A percentile compares a stretch with the other conserved stretches of the same genome.
These are phyloP conservation scores for Glyptemys insculpta DNA, from an alignment of 2,797 vertebrate genomes.

Conservation along the genomic window DNA sequence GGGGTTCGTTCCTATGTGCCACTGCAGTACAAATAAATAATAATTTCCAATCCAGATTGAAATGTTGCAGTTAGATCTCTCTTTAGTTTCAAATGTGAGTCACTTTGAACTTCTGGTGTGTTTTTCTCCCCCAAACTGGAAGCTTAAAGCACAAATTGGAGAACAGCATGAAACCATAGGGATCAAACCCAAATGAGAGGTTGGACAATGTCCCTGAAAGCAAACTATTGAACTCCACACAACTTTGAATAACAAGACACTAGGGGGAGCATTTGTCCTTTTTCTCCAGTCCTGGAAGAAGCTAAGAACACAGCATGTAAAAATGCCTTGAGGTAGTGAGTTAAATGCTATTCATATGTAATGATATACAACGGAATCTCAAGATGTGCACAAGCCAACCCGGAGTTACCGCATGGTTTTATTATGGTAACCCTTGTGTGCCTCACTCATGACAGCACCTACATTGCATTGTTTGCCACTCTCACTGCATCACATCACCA, in stretches of 20 bases:
- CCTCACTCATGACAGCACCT: rapidly evolving
- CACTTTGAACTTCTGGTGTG: neutral
- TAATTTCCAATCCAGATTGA: neutral
- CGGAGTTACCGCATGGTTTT: neutral
- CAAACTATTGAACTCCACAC: neutral
- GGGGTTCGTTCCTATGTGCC: neutral
- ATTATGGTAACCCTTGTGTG: neutral
- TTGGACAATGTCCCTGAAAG: neutral
- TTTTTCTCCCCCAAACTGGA: neutral
- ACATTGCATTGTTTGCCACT: neutral
- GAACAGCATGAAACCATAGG: neutral
- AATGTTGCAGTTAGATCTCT: neutral
- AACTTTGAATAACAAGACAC: neutral
- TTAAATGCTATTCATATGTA: conserved; percentile 16
- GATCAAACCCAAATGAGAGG: neutral
- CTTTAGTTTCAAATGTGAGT: neutral
- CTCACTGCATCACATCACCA: neutral
- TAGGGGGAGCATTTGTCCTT: conserved; percentile 64
- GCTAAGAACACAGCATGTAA: neutral
- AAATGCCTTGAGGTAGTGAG: neutral
- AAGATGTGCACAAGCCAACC: neutral
- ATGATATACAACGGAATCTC: neutral
- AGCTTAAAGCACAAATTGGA: neutral
- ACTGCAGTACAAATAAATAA: neutral
- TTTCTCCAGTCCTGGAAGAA: neutral